Evolutionary conservation across 2,113 vertebrate species (phyloP), one percentile per base, ranked within the genome.

Genomic region (Addax nasomaculatus): DNA sequence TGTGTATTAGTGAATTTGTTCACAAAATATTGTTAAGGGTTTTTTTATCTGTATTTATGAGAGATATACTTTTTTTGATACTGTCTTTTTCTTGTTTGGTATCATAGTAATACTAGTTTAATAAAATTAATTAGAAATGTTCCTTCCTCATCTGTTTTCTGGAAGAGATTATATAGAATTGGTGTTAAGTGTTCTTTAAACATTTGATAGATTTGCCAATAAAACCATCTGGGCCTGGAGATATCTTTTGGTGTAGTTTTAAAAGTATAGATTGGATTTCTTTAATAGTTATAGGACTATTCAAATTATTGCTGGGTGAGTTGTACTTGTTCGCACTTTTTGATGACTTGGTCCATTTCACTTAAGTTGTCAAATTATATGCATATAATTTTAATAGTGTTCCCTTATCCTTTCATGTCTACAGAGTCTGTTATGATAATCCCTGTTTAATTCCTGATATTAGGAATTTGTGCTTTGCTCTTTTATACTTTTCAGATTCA

Each of bases 401-500:
- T 88, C 62, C 39, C 27, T 94, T 87, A 78, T 62, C 11, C 39
- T 93, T 87, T 97, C 90, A 70, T 94, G 64, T 76, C n/a, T 89
- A 3, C 53, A 58, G 27, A 57, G 23, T 83, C 33, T 94, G 57
- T 79, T 90, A 57, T 90, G 29, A 92, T 84, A 86, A 57, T 3
- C 12, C 57, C 39, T 90, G 39, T 85, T 95, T 91, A 94, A 93
- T 89, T 87, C 58, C 39, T 85, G 23, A 90, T 80, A 39, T 33
- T 90, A 36, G 45, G 64, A 53, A 90, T 90, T 93, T 91, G 51
- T 55, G 10, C 89, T 55, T 79, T 27, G 30, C n/a, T 73, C 14
- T 62, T 79, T 96, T 88, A 85, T 79, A 83, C 84, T 92, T 84
- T 30, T 95, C 81, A 94, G 33, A 93, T 57, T 96, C 85, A 53